Evolutionary conservation across 2,888 invertebrate species (phyloP).

Genomic region (Unio pictorum): DNA sequence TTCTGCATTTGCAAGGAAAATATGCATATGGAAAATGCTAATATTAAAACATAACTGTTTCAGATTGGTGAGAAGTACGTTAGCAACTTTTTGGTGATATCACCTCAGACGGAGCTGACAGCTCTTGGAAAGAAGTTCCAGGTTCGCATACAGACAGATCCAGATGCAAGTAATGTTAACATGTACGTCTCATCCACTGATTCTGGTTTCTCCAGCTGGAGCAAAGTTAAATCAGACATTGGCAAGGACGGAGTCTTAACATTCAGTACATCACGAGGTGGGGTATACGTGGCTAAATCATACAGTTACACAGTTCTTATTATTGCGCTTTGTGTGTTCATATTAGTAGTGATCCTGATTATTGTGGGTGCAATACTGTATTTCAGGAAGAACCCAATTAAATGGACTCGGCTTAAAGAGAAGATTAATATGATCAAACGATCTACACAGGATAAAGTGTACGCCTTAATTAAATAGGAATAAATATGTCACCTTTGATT

Average conservation of each 20-base stretch:
- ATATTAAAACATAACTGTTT: too few species aligned
- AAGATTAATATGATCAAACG: too few species aligned
- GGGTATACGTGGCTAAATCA: constrained; percentile 60
- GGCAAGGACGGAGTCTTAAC: constrained; percentile 41
- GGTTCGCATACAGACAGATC: constrained; percentile 40
- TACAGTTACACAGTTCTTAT: constrained; percentile 51
- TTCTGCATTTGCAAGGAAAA: too few species aligned
- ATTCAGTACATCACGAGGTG: constrained; percentile 53
- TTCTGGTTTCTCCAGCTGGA: constrained; percentile 53
- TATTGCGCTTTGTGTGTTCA: constrained; percentile 54
- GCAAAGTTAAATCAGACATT: constrained; percentile 49
- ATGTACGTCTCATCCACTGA: constrained; percentile 50
- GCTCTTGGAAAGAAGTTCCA: constrained; percentile 38
- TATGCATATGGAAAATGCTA: too few species aligned
- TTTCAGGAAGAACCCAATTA: constrained; percentile 55
- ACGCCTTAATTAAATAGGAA: too few species aligned
- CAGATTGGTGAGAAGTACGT: too few species aligned
- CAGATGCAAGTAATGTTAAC: constrained; percentile 32
- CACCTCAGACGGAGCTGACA: constrained; percentile 51
- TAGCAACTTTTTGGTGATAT: constrained; percentile 46
- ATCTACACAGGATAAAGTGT: too few species aligned
- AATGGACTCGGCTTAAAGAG: constrained; percentile 42
- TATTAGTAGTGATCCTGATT: constrained; percentile 48
- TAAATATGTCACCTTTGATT: too few species aligned
- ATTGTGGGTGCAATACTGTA: constrained; percentile 52